Percentiles rank a stretch among this genome's conserved stretches.
These are phyloP conservation scores for Andrena camellia DNA, from an alignment of 2,888 invertebrate species.

Conservation along the genomic window DNA sequence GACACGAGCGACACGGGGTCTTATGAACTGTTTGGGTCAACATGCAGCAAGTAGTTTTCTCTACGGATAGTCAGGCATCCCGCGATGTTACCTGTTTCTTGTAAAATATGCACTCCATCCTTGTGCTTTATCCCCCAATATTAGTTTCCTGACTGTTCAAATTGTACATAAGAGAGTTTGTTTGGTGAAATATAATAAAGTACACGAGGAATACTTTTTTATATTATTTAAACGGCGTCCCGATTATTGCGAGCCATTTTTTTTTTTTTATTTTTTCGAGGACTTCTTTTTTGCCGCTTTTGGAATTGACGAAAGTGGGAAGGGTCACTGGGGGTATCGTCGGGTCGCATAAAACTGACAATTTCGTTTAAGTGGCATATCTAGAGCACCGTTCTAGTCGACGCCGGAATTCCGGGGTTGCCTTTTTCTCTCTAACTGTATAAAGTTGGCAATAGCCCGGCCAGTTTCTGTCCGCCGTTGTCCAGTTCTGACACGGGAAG, in stretches of 20 bases:
- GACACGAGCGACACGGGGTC: not conserved
- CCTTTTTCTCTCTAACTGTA: conserved; percentile 4
- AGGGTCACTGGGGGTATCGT: not conserved
- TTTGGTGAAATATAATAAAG: too few relatives aligned
- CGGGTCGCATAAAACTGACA: conserved; percentile 37
- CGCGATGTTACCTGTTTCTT: too few relatives aligned
- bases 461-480: conserved; percentile 27
- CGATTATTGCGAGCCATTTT: not conserved
- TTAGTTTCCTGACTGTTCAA: too few relatives aligned
- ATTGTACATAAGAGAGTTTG: too few relatives aligned
- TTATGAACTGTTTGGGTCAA: not conserved
- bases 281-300: not conserved
- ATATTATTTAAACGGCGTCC: too few relatives aligned
- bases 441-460: conserved; percentile 35
- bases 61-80: not conserved
- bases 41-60: conserved; percentile 1
- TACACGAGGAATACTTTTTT: too few relatives aligned
- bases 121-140: too few relatives aligned
- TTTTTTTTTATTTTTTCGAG: not conserved
- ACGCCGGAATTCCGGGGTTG: conserved; percentile 37
- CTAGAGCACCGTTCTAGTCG: conserved; percentile 49
- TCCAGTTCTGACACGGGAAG: conserved; percentile 22
- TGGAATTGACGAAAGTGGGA: conserved; percentile 17
- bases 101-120: too few relatives aligned
- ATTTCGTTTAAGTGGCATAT: conserved; percentile 56